Evolutionary conservation across 2,113 vertebrate genomes (phyloP).

Genomic region (Choloepus hoffmanni): DNA sequence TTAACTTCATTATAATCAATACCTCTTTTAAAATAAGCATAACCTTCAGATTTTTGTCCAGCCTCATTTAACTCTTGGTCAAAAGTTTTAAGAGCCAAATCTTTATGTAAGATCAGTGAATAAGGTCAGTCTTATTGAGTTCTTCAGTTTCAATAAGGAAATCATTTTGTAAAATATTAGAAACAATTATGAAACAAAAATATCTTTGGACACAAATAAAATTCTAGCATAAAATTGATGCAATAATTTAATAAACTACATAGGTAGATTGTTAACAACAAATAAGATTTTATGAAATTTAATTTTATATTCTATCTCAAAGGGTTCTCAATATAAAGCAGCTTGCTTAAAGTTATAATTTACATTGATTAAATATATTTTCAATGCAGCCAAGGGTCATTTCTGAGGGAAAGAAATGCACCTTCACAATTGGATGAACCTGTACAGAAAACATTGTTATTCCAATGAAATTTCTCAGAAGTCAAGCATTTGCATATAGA

Average conservation of each 20-base stretch:
- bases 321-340: neutral
- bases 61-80: neutral
- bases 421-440: neutral
- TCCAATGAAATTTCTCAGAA: conserved; percentile 55
- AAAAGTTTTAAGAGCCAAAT: neutral
- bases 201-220: neutral
- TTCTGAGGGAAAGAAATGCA: neutral
- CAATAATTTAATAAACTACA: conserved; percentile 19
- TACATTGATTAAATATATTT: conserved; percentile 20
- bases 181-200: conserved; percentile 28
- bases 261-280: neutral
- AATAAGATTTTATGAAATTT: neutral
- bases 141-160: neutral
- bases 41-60: neutral
- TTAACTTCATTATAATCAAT: neutral
- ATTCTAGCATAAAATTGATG: conserved; percentile 4
- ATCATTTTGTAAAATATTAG: conserved; percentile 1
- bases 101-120: conserved; percentile 27
- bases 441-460: neutral
- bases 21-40: neutral
- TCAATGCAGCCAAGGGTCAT: neutral
- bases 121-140: neutral
- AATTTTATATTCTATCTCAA: neutral
- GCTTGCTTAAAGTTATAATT: neutral
- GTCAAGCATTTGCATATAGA: neutral